Conservation (phyloP, 2,888 invertebrate species). For the Pseudococcus longispinus region DNA sequence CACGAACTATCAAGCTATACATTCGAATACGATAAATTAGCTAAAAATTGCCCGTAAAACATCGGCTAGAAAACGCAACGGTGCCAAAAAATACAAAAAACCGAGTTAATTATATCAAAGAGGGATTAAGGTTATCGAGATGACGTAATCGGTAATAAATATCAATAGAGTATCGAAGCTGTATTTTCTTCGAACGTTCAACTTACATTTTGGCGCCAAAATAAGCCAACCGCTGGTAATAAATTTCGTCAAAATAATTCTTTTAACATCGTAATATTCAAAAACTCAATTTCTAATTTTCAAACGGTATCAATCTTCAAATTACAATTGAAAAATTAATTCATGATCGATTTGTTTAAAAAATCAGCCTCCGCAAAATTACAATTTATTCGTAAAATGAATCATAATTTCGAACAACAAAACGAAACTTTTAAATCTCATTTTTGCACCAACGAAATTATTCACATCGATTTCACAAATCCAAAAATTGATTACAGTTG, state of each 20-base stretch:
- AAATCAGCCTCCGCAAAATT: too few species aligned
- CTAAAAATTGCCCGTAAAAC: not conserved
- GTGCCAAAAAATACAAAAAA: not conserved
- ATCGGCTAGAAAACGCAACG: not conserved
- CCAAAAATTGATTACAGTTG: too few species aligned
- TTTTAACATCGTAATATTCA: not conserved
- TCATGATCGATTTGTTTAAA: not conserved
- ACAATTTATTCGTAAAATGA: too few species aligned
- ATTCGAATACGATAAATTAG: not conserved
- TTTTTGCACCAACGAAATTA: too few species aligned
- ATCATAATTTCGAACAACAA: too few species aligned
- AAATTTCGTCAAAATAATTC: not conserved
- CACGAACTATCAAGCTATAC: not conserved
- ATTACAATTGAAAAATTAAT: not conserved
- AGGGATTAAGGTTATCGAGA: slow-evolving; percentile 8
- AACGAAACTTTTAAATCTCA: too few species aligned
- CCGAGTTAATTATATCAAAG: not conserved
- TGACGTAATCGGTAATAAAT: not conserved
- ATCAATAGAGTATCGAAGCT: not conserved
- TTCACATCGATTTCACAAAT: too few species aligned
- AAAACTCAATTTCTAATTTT: not conserved
- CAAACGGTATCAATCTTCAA: too few species aligned
- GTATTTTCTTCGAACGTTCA: too few species aligned
- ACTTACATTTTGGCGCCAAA: not conserved
- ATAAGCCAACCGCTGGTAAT: not conserved